A percentile compares a stretch with the other conserved stretches of the same genome.
These are phyloP conservation scores for Zaprionus davidi DNA, from an alignment of 1,140 invertebrate genomes.

Conservation along the genomic window DNA sequence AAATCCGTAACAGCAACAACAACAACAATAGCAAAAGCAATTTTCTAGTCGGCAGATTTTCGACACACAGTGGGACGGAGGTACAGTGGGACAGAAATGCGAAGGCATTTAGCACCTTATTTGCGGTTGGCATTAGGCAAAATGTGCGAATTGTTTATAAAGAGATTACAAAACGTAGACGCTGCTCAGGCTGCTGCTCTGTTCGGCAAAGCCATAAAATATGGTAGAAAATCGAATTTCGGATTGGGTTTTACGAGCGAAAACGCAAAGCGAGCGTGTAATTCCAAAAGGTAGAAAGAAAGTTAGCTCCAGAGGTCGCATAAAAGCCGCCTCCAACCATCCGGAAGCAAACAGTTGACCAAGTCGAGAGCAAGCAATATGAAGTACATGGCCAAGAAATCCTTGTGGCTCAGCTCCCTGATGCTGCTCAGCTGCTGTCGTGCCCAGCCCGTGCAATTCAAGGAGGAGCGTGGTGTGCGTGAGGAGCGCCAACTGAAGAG, in stretches of 20 bases:
- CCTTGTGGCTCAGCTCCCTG: conserved; percentile 46
- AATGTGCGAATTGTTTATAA: conserved; percentile 83
- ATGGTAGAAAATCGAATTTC: conserved; percentile 58
- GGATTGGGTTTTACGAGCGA: conserved; percentile 35
- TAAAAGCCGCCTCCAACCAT: conserved; percentile 57
- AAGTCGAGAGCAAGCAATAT: conserved; percentile 53
- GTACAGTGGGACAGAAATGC: conserved; percentile 5
- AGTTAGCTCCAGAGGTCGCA: conserved; percentile 53
- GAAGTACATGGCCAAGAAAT: conserved; percentile 41
- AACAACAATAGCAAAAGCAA: conserved; percentile 8
- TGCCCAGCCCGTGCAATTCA: conserved; percentile 34
- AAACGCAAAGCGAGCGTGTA: conserved; percentile 58
- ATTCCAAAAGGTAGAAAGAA: conserved; percentile 64
- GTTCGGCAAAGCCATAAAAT: conserved; percentile 65
- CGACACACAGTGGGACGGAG: neutral
- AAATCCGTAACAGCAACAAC: conserved; percentile 17
- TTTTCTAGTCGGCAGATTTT: conserved; percentile 29
- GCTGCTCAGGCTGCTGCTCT: conserved; percentile 41
- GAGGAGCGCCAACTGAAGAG: conserved; percentile 62
- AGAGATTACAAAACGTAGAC: conserved; percentile 77
- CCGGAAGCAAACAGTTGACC: conserved; percentile 74
- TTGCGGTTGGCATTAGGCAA: conserved; percentile 72
- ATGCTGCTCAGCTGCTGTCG: conserved; percentile 41
- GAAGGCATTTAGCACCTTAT: conserved; percentile 78
- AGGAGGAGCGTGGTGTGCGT: conserved; percentile 36